Base-by-base conservation (phyloP, 1,140 invertebrate species). In the Bathynomus jamesi region DNA sequence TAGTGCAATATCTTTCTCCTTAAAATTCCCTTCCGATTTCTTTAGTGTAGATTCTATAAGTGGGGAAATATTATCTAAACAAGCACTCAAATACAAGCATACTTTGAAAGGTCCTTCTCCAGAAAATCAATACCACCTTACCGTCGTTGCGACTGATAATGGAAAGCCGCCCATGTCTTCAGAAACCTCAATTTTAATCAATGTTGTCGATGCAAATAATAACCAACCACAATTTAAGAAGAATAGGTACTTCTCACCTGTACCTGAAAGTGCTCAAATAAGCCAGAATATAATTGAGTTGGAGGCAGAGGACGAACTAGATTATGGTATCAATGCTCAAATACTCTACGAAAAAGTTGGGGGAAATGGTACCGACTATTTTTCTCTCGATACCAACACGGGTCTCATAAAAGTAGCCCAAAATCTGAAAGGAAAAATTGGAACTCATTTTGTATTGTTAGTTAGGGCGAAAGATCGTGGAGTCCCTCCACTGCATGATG, bases 121-220 rank as follows among this genome's bases (percentile, higher is more conserved):
- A 0, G 92, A 95, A 81, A 97, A 97, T 82, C 86, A 89, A 68
- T 94, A 95, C 78, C 86, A 89, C 0, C 82, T 98, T 10, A 90
- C 89, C 0, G 87, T 98, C 0, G 81, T 95, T 0, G 95, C 94
- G 0, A 93, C 89, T 0, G 94, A 96, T 80, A 93, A 94, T 80
- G 95, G 95, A 0, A 95, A 94, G 80, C 95, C 95, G 21, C 92
- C 93, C 0, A 87, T 95, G 85, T 92, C 91, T 11, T 91, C 91
- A 2, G 89, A 91, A 83, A 89, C 89, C 78, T 82, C 90, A 10
- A 89, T 96, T 0, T 88, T 88, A 27, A 88, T 96, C n/a, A 94
- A 91, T 79, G 89, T 96, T 0, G 90, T 96, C 0, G 91, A 95
- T 81, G 90, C 91, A 0, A 95, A 96, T 79, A 95, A 95, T 78